Percentiles rank a stretch among this genome's conserved stretches.
phyloP scores from a whole-genome alignment of 2,113 vertebrate species.

The Sinocyclocheilus anshuiensis region DNA sequence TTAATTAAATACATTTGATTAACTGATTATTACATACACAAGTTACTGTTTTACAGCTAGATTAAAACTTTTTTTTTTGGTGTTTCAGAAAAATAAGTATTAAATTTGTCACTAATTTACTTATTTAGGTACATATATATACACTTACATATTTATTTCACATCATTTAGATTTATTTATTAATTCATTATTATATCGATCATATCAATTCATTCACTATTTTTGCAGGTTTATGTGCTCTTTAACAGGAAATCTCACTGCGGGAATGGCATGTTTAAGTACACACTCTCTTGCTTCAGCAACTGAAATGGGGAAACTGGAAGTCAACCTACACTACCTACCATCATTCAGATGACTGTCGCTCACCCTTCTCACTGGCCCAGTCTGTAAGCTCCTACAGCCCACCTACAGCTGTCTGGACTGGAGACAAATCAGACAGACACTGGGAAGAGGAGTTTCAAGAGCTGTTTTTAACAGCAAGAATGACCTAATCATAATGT shows the following conservation, averaged over 20 bases:
- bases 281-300: background rate
- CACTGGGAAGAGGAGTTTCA: constrained; percentile 8
- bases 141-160: no score
- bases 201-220: no score
- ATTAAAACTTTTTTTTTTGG: background rate
- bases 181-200: no score
- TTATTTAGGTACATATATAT: no score
- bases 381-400: constrained; percentile 8
- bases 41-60: background rate
- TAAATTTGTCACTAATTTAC: no score
- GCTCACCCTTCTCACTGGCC: background rate
- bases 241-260: constrained; percentile 1
- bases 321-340: constrained; percentile 8
- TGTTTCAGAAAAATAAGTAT: no score
- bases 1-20: background rate
- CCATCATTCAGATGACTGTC: background rate
- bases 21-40: background rate
- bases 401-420: constrained; percentile 5
- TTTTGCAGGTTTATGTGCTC: no score
- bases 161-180: no score
- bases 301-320: background rate
- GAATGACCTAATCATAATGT: constrained; percentile 52
- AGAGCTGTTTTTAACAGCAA: constrained; percentile 34
- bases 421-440: background rate
- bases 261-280: constrained; percentile 11